Base-by-base conservation (phyloP, 2,888 invertebrate species). In the Pherbina coryleti region DNA sequence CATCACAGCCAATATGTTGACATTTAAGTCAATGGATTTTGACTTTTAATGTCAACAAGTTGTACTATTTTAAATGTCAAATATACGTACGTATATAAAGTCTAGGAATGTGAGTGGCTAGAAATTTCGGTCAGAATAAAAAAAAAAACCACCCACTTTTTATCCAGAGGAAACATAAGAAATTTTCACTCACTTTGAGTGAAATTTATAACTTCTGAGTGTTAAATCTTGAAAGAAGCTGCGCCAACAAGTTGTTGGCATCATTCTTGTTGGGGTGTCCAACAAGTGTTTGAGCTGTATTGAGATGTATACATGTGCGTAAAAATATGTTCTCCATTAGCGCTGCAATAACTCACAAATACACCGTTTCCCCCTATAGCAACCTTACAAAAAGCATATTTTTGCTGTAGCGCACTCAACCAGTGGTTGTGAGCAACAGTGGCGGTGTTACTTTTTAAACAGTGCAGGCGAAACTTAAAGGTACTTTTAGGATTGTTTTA, bases 281-380 rank as follows among this genome's bases (percentile, higher is more conserved):
- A 66, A 66, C 64, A 66, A 66, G 64, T 66, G 64, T 66, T 66
- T 66, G 34, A 66, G 31, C 19, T 31, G 19, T n/a, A 7, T 66
- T 31, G 14, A 66, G 19, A 22, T 19, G 55, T 55, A 53, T 1
- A 1, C 8, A 14, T 60, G 60, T 9, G 14, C 5, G 60, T 60
- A 28, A 60, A 66, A 66, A 66, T 66, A 28, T 34, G 19, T 19
- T 66, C 64, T 34, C n/a, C 64, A 66, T 28, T 37, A 11, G 19
- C 34, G 19, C 19, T 19, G 34, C 64, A 64, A 64, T 64, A 64
- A 31, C 64, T 31, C 64, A 31, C 64, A 25, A n/a, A 19, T 66
- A 17, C 57, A 57, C 22, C 57, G 22, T 57, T 2, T 7, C 28
- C 22, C 17, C 19, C 5, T 25, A 17, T 9, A 31, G 62, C 3